Percentiles rank a stretch among this genome's conserved stretches.
These are phyloP conservation scores for Bellardia pandia DNA, from an alignment of 2,888 invertebrate genomes.

Conservation along the genomic window DNA sequence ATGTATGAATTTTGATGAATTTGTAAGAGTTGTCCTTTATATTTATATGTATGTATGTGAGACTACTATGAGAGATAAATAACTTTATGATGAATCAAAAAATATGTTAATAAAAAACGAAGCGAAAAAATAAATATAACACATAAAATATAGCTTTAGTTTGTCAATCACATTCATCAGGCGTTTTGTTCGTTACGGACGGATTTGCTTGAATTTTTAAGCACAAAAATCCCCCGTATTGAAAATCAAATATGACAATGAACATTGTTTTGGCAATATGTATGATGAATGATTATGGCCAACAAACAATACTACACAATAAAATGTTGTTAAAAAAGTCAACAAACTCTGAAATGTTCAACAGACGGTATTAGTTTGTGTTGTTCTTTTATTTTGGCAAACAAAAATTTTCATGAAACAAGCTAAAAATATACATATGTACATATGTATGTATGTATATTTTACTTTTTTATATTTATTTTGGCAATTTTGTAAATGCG, in stretches of 20 bases:
- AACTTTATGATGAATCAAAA: slow-evolving; percentile 32
- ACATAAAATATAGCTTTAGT: slow-evolving; percentile 51
- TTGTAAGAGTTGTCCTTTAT: background rate
- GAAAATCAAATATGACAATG: slow-evolving; percentile 59
- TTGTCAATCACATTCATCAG: slow-evolving; percentile 55
- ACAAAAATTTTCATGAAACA: slow-evolving; percentile 31
- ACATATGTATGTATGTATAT: background rate
- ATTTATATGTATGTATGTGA: too few species aligned
- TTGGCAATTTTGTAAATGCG: background rate
- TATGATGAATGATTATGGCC: slow-evolving; percentile 64
- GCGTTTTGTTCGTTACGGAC: background rate
- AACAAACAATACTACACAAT: slow-evolving; percentile 36
- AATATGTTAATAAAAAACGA: background rate
- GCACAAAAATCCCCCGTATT: slow-evolving; percentile 10
- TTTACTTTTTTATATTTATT: background rate
- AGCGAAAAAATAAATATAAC: background rate
- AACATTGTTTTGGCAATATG: slow-evolving; percentile 65
- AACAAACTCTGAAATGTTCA: slow-evolving; percentile 42
- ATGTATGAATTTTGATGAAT: background rate
- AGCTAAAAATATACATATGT: background rate
- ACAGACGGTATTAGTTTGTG: slow-evolving; percentile 20
- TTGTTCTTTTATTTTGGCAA: slow-evolving; percentile 42
- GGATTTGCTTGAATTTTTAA: slow-evolving; percentile 27
- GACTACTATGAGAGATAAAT: slow-evolving; percentile 12
- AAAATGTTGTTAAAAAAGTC: slow-evolving; percentile 11